phyloP scores from a whole-genome alignment of 2,797 vertebrate species.

The Oreochromis grahami region DNA sequence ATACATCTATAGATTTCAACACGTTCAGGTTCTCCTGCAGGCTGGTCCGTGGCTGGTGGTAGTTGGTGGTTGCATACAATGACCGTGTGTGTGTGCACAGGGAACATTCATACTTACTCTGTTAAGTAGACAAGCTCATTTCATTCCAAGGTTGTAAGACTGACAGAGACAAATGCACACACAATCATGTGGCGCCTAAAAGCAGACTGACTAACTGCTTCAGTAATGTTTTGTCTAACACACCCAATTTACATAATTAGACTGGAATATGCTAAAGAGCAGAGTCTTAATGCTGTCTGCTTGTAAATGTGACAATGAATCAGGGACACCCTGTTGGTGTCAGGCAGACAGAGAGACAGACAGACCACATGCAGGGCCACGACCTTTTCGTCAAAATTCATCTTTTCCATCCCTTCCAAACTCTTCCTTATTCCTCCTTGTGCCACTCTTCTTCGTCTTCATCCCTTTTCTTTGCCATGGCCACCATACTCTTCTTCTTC shows the following conservation, averaged over 20 bases:
- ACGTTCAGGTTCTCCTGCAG: background rate
- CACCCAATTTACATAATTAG: constrained; percentile 70
- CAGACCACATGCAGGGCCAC: constrained; percentile 8
- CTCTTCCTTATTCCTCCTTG: constrained; percentile 25
- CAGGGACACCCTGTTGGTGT: constrained; percentile 37
- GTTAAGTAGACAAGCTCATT: constrained; percentile 22
- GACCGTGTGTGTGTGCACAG: background rate
- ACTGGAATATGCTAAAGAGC: constrained; percentile 71
- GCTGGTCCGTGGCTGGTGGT: background rate
- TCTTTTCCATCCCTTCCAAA: constrained; percentile 16
- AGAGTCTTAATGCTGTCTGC: constrained; percentile 62
- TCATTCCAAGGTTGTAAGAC: constrained; percentile 23
- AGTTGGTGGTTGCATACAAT: background rate
- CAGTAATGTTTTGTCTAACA: constrained; percentile 54
- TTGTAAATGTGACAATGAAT: constrained; percentile 61
- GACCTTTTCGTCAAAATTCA: constrained; percentile 22
- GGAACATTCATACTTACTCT: background rate
- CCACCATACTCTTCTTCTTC: background rate
- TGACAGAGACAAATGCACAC: constrained; percentile 42
- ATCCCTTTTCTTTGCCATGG: background rate
- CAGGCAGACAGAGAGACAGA: constrained; percentile 21
- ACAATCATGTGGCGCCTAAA: constrained; percentile 23
- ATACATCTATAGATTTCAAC: background rate
- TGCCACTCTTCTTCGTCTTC: constrained; percentile 21
- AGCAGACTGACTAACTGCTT: constrained; percentile 45